Percentiles rank a stretch among this genome's conserved stretches.
phyloP scores from a whole-genome alignment of 2,113 vertebrate species.

The Xiphias gladius region DNA sequence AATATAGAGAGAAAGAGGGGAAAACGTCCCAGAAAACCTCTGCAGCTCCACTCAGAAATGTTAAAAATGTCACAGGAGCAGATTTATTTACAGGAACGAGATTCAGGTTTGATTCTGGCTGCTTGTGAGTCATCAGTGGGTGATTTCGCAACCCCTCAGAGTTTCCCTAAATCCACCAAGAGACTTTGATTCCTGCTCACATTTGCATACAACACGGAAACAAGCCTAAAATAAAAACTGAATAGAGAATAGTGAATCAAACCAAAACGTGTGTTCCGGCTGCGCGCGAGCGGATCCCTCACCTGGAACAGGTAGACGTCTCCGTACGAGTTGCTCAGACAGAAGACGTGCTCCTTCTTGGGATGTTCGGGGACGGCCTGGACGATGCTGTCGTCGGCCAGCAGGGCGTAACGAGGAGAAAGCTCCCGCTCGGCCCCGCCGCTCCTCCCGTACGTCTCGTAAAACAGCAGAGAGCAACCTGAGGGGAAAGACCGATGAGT shows the following conservation, averaged over 20 bases:
- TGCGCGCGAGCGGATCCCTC: slow-evolving; percentile 3
- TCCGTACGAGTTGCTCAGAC: slow-evolving; percentile 93
- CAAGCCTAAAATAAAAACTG: too few species aligned
- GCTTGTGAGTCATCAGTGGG: neutral
- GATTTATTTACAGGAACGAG: neutral
- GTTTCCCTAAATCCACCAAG: too few species aligned
- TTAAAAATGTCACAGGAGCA: neutral
- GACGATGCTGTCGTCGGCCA: slow-evolving; percentile 91
- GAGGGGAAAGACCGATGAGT: neutral
- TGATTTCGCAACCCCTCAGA: too few species aligned
- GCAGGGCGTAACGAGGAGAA: slow-evolving; percentile 87
- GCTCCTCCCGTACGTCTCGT: slow-evolving; percentile 89
- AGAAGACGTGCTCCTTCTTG: slow-evolving; percentile 94
- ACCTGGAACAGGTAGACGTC: slow-evolving; percentile 96
- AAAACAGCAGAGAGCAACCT: slow-evolving; percentile 93
- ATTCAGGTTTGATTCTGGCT: neutral
- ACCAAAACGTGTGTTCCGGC: too few species aligned
- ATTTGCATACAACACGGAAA: too few species aligned
- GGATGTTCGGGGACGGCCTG: slow-evolving; percentile 94
- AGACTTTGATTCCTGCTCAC: too few species aligned
- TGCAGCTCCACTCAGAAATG: neutral
- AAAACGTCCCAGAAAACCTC: too few species aligned
- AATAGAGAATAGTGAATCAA: too few species aligned
- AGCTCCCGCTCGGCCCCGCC: slow-evolving; percentile 81
- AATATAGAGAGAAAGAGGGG: neutral